Conservation (phyloP, 92 coral and sea anemone genomes). For the Phenganax stokvisi region DNA sequence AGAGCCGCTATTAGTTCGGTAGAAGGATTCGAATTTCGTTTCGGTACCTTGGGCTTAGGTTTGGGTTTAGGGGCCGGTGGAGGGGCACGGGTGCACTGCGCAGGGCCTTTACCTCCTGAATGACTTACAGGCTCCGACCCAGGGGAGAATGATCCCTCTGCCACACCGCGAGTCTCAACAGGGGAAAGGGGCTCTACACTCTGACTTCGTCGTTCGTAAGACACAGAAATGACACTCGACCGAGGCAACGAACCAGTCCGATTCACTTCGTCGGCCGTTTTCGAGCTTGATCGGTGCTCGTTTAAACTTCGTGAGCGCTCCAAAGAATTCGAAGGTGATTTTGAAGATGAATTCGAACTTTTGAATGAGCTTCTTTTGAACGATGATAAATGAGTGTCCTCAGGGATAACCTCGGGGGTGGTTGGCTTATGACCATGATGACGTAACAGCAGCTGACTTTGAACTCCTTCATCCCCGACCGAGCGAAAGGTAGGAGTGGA, state of each 20-base stretch:
- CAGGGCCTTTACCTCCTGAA: background rate
- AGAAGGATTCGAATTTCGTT: conserved; percentile 30
- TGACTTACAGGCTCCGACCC: background rate
- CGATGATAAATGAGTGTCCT: conserved; percentile 23
- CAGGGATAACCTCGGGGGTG: conserved; percentile 28
- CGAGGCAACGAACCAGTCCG: conserved; percentile 35
- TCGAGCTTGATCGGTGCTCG: conserved; percentile 22
- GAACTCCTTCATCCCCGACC: conserved; percentile 1
- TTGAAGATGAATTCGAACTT: conserved; percentile 5
- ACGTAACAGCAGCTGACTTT: conserved; percentile 22
- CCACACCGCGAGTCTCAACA: conserved; percentile 31
- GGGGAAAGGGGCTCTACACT: conserved; percentile 13
- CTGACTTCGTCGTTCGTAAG: conserved; percentile 7
- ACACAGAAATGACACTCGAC: background rate
- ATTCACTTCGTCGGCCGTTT: conserved; percentile 18
- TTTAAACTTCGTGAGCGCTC: conserved; percentile 27
- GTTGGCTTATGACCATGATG: conserved; percentile 24
- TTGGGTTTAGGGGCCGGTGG: conserved; percentile 36
- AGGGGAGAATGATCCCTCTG: conserved; percentile 18
- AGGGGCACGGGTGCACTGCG: conserved; percentile 21
- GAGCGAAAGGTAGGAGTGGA: conserved; percentile 11
- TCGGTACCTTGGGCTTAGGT: conserved; percentile 36
- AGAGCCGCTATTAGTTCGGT: conserved; percentile 34
- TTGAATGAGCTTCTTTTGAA: conserved; percentile 23
- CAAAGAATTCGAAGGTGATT: conserved; percentile 14